Percentiles rank a stretch among this genome's conserved stretches.
phyloP scores from a whole-genome alignment of 2,888 invertebrate species.

The Drosophila rubida region DNA sequence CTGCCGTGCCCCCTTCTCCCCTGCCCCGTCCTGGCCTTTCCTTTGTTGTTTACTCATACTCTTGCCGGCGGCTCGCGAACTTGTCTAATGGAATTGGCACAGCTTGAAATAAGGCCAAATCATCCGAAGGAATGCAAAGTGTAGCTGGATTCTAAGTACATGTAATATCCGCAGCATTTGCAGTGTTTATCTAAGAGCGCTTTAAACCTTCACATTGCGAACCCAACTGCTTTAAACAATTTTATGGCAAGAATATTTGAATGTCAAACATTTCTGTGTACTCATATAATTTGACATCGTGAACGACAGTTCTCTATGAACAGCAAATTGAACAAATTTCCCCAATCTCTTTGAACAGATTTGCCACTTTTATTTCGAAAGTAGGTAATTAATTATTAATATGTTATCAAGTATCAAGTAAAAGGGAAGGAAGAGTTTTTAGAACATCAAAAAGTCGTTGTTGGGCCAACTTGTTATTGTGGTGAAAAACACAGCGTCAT shows the following conservation, averaged over 20 bases:
- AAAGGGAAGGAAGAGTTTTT: no score
- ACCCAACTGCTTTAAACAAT: no score
- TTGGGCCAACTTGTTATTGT: constrained; percentile 14
- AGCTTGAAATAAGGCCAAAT: constrained; percentile 32
- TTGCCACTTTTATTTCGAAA: no score
- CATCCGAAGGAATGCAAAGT: not conserved
- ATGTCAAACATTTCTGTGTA: no score
- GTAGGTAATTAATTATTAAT: no score
- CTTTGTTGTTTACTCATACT: constrained; percentile 38
- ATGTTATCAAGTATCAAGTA: not conserved
- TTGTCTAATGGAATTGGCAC: constrained; percentile 10
- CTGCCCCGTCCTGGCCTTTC: not conserved
- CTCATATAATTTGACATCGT: no score
- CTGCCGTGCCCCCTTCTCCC: not conserved
- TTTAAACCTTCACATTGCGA: no score
- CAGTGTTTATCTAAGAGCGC: no score
- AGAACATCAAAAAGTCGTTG: constrained; percentile 22
- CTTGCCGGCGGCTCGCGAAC: constrained; percentile 13
- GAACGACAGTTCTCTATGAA: no score
- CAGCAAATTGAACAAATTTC: no score
- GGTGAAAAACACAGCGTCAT: constrained; percentile 65
- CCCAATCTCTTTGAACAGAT: no score
- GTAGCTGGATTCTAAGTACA: not conserved
- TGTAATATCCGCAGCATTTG: not conserved
- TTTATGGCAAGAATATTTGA: no score